Evolutionary conservation across 2,888 invertebrate species (phyloP).

Genomic region (Coenonympha arcania): DNA sequence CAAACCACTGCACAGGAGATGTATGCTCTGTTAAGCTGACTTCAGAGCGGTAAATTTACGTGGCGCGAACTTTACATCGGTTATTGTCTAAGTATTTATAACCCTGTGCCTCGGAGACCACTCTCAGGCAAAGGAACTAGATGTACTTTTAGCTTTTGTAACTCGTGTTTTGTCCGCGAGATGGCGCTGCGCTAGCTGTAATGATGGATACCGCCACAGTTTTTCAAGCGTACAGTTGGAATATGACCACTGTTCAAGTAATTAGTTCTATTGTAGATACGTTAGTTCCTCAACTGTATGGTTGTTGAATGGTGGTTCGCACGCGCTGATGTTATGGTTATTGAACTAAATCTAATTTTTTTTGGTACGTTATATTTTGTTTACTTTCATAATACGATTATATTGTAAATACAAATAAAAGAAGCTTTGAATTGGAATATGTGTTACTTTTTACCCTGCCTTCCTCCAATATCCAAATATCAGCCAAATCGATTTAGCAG

Average conservation of each 20-base stretch:
- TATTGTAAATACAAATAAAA: conserved; percentile 72
- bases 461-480: no score
- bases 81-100: no score
- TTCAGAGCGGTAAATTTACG: no score
- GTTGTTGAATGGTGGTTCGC: conserved; percentile 19
- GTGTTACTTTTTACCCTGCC: conserved; percentile 11
- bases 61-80: no score
- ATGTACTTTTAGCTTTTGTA: conserved; percentile 65
- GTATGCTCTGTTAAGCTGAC: no score
- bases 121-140: conserved; percentile 28
- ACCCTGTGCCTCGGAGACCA: not conserved
- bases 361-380: conserved; percentile 71
- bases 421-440: conserved; percentile 67
- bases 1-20: no score
- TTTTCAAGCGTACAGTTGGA: not conserved
- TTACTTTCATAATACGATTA: conserved; percentile 70
- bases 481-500: no score
- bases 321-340: conserved; percentile 41
- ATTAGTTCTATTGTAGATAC: not conserved
- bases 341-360: conserved; percentile 57
- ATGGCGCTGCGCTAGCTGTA: conserved; percentile 12
- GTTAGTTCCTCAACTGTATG: not conserved
- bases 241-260: not conserved
- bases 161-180: conserved; percentile 31
- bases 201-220: conserved; percentile 8